These are phyloP conservation scores for Dendropsophus ebraccatus DNA, from an alignment of 2,113 vertebrate species.

Conservation along the genomic window DNA sequence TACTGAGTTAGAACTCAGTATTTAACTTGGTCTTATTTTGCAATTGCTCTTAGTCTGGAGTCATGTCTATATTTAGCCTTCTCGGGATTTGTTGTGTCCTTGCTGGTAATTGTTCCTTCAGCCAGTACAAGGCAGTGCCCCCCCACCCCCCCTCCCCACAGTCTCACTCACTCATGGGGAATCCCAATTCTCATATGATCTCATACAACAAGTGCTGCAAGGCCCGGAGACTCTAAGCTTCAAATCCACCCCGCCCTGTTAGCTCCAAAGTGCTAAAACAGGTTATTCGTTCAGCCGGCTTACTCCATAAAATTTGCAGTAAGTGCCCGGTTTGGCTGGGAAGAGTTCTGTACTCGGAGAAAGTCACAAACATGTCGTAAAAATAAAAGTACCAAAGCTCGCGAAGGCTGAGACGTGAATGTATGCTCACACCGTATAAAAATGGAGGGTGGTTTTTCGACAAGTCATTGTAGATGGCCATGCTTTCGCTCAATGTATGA, in stretches of 20 bases:
- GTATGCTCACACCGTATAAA: not conserved
- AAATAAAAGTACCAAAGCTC: conserved; percentile 11
- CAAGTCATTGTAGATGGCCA: not conserved
- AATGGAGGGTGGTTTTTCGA: no score
- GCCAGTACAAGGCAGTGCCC: not conserved
- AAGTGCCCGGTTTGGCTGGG: not conserved
- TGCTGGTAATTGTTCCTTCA: conserved; percentile 50
- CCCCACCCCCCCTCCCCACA: conserved; percentile 24
- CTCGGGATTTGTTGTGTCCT: conserved; percentile 39
- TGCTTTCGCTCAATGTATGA: not conserved
- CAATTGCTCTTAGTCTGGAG: conserved; percentile 25
- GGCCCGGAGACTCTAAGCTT: conserved; percentile 23
- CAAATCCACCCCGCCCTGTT: conserved; percentile 42
- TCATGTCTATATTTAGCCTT: conserved; percentile 49
- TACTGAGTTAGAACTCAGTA: not conserved
- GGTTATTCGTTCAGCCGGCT: not conserved
- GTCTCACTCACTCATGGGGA: conserved; percentile 53
- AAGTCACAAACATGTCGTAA: not conserved
- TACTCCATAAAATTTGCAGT: conserved; percentile 28
- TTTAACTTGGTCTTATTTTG: conserved; percentile 12
- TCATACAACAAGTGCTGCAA: conserved; percentile 43
- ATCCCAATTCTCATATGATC: conserved; percentile 54
- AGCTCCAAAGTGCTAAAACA: conserved; percentile 46
- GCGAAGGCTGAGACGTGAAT: not conserved
- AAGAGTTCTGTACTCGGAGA: not conserved